Evolutionary conservation across 2,113 vertebrate species (phyloP).

Genomic region (Daubentonia madagascariensis): DNA sequence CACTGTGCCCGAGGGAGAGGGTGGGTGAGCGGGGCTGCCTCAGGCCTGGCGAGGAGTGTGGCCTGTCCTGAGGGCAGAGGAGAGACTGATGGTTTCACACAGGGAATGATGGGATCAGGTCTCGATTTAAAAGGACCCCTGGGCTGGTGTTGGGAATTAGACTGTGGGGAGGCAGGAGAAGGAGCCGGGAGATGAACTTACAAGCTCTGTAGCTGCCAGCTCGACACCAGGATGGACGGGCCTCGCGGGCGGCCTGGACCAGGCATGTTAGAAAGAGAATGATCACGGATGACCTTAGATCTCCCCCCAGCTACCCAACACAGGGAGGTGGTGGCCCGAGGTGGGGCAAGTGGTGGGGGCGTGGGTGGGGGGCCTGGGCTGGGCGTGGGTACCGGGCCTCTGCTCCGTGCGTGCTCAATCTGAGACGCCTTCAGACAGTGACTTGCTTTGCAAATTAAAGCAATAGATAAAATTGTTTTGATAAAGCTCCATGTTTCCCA

Average conservation of each 20-base stretch:
- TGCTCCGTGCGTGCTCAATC: background rate
- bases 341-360: background rate
- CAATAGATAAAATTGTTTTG: background rate
- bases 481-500: background rate
- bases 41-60: accelerated
- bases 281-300: background rate
- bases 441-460: background rate
- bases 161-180: accelerated
- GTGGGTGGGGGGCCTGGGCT: too few species aligned
- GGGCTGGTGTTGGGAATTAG: background rate
- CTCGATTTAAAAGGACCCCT: background rate
- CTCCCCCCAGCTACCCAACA: too few species aligned
- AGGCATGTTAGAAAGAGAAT: background rate
- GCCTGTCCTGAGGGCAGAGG: background rate
- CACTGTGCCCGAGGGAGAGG: background rate
- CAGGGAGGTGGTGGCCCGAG: background rate
- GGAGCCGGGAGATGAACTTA: too few species aligned
- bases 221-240: background rate
- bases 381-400: background rate
- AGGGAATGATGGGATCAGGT: background rate
- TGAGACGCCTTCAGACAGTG: background rate
- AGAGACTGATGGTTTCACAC: background rate
- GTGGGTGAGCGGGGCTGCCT: background rate
- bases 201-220: background rate
- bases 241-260: background rate